Percentiles rank a stretch among this genome's conserved stretches.
phyloP scores from a whole-genome alignment of 2,797 vertebrate genomes.

The Xerus rutilus region DNA sequence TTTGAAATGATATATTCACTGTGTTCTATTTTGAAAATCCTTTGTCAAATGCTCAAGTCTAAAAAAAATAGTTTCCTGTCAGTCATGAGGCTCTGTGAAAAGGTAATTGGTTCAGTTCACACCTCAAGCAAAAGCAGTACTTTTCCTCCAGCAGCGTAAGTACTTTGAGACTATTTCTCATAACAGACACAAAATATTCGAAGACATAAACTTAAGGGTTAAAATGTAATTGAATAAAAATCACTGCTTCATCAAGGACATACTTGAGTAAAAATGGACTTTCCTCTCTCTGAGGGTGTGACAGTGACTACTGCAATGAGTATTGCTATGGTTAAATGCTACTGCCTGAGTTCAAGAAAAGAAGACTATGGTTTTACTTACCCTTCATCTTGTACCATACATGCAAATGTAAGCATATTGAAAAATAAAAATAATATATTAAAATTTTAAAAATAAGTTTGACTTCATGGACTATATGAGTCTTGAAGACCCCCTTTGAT shows the following conservation, averaged over 20 bases:
- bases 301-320: neutral
- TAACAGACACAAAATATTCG: neutral
- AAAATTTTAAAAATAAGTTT: neutral
- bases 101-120: neutral
- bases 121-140: neutral
- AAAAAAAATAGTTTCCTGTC: neutral
- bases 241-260: neutral
- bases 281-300: neutral
- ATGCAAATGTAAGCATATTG: neutral
- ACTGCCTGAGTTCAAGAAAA: neutral
- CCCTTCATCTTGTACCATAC: neutral
- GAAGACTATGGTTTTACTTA: neutral
- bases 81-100: neutral
- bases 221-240: neutral
- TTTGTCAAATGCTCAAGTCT: neutral
- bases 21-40: neutral
- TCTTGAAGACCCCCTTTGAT: neutral
- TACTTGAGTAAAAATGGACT: neutral
- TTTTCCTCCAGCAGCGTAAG: rapidly evolving
- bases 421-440: slow-evolving; percentile 11
- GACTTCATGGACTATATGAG: neutral
- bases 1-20: neutral
- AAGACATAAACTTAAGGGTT: neutral
- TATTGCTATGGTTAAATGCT: neutral
- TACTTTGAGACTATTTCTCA: neutral